phyloP scores from a whole-genome alignment of 2,113 vertebrate genomes.

The Columbina picui region DNA sequence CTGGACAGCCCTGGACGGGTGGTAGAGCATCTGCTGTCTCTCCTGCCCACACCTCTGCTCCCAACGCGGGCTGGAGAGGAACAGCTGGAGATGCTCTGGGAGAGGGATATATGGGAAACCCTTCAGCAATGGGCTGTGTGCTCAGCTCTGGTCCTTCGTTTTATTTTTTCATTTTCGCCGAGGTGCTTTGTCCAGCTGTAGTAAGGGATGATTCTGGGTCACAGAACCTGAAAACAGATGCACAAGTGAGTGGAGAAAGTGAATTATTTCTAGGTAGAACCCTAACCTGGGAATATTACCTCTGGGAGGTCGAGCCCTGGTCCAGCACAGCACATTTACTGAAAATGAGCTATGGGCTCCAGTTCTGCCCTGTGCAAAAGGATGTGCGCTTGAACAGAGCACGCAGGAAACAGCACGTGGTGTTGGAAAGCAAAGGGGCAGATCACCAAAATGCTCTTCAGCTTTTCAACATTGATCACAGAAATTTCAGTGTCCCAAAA shows the following conservation, averaged over 20 bases:
- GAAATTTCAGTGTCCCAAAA: not conserved
- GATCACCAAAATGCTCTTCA: not conserved
- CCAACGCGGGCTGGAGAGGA: not conserved
- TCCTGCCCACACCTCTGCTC: not conserved
- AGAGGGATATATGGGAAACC: not conserved
- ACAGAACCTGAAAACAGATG: not conserved
- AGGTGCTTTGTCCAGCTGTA: not conserved
- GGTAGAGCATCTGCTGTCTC: not conserved
- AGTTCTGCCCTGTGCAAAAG: not conserved
- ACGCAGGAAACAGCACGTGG: not conserved
- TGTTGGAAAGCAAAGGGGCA: not conserved
- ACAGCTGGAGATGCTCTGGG: not conserved
- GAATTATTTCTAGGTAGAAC: not conserved
- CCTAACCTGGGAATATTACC: not conserved
- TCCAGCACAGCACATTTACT: not conserved
- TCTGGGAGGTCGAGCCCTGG: not conserved
- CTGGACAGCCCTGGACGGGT: not conserved
- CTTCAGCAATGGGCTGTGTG: not conserved
- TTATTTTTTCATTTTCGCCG: not conserved
- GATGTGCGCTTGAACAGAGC: not conserved
- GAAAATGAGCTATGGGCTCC: not conserved
- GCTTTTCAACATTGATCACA: not conserved
- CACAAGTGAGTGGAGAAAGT: not conserved
- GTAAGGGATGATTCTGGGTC: not conserved
- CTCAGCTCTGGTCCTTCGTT: fast-evolving